phyloP scores from a whole-genome alignment of 2,888 invertebrate genomes.

The Amphipyra tragopoginis region DNA sequence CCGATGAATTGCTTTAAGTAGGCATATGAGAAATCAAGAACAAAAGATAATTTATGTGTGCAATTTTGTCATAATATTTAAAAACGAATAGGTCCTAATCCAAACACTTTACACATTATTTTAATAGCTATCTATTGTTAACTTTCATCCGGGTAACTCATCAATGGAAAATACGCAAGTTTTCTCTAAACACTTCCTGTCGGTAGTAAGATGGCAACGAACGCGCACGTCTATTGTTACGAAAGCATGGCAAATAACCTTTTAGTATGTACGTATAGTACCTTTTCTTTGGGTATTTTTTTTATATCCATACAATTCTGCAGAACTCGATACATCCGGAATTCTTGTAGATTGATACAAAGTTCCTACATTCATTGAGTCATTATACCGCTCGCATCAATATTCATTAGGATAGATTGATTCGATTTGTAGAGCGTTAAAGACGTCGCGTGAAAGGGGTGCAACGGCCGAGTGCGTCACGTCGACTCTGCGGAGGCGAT shows the following conservation, averaged over 20 bases:
- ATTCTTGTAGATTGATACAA: constrained; percentile 65
- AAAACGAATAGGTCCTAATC: constrained; percentile 16
- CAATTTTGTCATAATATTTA: neutral
- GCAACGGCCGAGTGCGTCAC: constrained; percentile 84
- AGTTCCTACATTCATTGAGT: constrained; percentile 61
- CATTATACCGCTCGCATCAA: constrained; percentile 66
- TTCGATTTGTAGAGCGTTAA: constrained; percentile 87
- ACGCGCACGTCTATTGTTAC: constrained; percentile 63
- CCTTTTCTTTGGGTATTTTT: constrained; percentile 24
- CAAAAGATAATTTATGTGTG: constrained; percentile 18
- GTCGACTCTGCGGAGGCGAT: constrained; percentile 55
- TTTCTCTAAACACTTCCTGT: constrained; percentile 75
- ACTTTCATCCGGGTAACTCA: constrained; percentile 63
- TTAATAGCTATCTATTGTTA: constrained; percentile 53
- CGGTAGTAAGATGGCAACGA: constrained; percentile 68
- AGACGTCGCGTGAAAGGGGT: constrained; percentile 86
- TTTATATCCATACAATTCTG: constrained; percentile 18
- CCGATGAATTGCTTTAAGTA: constrained; percentile 11
- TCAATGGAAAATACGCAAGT: constrained; percentile 66
- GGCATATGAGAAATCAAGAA: constrained; percentile 13
- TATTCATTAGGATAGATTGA: constrained; percentile 81
- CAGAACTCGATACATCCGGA: constrained; percentile 64
- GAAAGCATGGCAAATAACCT: constrained; percentile 33
- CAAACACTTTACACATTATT: constrained; percentile 43
- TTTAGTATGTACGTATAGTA: constrained; percentile 1